These are phyloP conservation scores for Pavo muticus DNA, from an alignment of 2,113 vertebrate species.

Conservation along the genomic window DNA sequence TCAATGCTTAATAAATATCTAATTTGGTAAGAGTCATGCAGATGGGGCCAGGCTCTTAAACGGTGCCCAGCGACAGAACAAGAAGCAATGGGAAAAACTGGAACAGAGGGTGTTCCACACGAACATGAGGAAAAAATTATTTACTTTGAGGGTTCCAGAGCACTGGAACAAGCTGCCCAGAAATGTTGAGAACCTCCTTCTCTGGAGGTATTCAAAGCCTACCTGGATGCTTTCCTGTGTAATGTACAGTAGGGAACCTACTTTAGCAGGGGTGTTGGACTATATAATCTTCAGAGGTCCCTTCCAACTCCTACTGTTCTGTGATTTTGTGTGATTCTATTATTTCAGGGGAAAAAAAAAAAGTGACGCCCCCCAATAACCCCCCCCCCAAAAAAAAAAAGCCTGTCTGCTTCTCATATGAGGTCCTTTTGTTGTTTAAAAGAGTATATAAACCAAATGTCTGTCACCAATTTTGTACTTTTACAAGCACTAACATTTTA, in stretches of 20 bases:
- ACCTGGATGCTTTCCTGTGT: not conserved
- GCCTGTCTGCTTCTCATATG: not conserved
- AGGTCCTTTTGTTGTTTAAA: not conserved
- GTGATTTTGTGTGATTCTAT: no score
- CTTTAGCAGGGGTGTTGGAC: not conserved
- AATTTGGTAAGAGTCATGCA: no score
- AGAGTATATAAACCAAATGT: constrained; percentile 59
- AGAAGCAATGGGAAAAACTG: no score
- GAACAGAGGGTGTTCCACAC: no score
- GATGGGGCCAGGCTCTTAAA: no score
- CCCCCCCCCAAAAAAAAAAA: not conserved
- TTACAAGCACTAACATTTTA: constrained; percentile 82
- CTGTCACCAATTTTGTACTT: constrained; percentile 53
- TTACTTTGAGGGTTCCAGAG: no score
- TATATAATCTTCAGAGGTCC: not conserved
- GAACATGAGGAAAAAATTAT: no score
- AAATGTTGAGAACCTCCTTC: not conserved
- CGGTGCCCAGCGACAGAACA: no score
- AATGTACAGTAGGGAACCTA: not conserved
- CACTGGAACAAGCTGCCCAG: not conserved
- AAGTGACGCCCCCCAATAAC: not conserved
- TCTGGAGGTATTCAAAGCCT: not conserved
- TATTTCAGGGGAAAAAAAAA: not conserved
- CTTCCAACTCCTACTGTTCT: no score
- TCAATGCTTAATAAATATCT: no score